Evolutionary conservation across 1,140 invertebrate species (phyloP).

Genomic region (Zaprionus ghesquierei): DNA sequence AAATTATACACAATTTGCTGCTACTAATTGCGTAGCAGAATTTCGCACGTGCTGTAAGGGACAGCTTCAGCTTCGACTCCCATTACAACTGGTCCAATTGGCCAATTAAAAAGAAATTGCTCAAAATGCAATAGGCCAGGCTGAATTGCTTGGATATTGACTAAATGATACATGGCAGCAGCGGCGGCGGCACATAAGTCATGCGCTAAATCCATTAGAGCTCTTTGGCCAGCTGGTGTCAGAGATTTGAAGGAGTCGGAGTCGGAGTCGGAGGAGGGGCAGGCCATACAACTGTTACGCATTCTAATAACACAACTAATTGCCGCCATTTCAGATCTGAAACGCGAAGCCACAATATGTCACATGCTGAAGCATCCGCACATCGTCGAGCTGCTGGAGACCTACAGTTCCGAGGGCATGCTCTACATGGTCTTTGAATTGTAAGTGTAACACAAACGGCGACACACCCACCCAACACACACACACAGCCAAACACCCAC

Average conservation of each 20-base stretch:
- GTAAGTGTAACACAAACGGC: slow-evolving; percentile 87
- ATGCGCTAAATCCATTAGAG: slow-evolving; percentile 68
- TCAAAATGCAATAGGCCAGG: slow-evolving; percentile 63
- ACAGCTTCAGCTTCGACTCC: neutral
- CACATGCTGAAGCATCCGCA: slow-evolving; percentile 99
- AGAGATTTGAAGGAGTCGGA: neutral
- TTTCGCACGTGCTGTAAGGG: slow-evolving; percentile 34
- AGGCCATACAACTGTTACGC: slow-evolving; percentile 36
- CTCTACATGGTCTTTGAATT: slow-evolving; percentile 99
- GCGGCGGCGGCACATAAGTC: slow-evolving; percentile 58
- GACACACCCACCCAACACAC: neutral
- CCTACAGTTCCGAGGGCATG: slow-evolving; percentile 99
- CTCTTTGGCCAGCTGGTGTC: slow-evolving; percentile 57
- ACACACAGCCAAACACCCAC: neutral
- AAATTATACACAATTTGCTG: slow-evolving; percentile 79
- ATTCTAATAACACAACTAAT: slow-evolving; percentile 66
- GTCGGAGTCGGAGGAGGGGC: neutral
- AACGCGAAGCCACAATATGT: slow-evolving; percentile 98
- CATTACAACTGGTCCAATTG: slow-evolving; percentile 19
- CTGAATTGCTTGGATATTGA: slow-evolving; percentile 45
- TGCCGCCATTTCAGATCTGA: slow-evolving; percentile 90
- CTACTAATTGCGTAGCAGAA: slow-evolving; percentile 56
- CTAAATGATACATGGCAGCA: slow-evolving; percentile 69
- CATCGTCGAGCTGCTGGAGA: slow-evolving; percentile 98
- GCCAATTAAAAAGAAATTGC: slow-evolving; percentile 75